Evolutionary conservation across 2,888 invertebrate species (phyloP), one percentile per base, ranked within the genome.

Genomic region (Imbricaverruca yamaguchii): DNA sequence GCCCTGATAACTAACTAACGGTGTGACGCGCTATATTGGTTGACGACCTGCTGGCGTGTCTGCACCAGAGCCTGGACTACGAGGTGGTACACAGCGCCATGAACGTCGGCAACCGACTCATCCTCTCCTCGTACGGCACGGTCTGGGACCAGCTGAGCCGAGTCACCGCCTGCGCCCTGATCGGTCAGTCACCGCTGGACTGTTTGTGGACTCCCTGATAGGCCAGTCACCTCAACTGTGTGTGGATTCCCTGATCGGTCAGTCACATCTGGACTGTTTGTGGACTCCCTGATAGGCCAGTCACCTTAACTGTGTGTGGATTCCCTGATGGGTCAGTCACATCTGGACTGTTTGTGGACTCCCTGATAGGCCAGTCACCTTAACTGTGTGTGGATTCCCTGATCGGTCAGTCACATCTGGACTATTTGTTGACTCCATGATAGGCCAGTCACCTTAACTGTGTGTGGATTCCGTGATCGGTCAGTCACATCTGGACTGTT

Each of bases 1-100:
- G n/a, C n/a, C n/a, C n/a, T n/a, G n/a, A n/a, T n/a, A n/a, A n/a
- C n/a, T n/a, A n/a, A n/a, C 12, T 61, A 15, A 12, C n/a, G n/a
- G n/a, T n/a, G n/a, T n/a, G n/a, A 4, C 39, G 39, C 39, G 39
- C 39, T 39, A 39, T 1, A 39, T 39, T 39, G 39, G 4, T 4
- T 39, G 39, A 39, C 39, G 39, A 39, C n/a, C n/a, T n/a, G 39
- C 39, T 39, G 39, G 4, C 4, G 39, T 39, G 39, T 39, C 23
- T 23, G 11, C 25, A 1, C 13, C 56, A 79, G 79, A 79, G 79
- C 15, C 79, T 79, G n/a, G 79, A 79, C 79, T 79, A 79, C 25
- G 79, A 79, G 79, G 57, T 79, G 79, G 79, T 79, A 23, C 79
- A 79, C 79, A 79, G 79, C 9, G n/a, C 12, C 23, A 57, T 59